Evolutionary conservation across 2,797 vertebrate species (phyloP).

Genomic region (Erpetoichthys calabaricus): DNA sequence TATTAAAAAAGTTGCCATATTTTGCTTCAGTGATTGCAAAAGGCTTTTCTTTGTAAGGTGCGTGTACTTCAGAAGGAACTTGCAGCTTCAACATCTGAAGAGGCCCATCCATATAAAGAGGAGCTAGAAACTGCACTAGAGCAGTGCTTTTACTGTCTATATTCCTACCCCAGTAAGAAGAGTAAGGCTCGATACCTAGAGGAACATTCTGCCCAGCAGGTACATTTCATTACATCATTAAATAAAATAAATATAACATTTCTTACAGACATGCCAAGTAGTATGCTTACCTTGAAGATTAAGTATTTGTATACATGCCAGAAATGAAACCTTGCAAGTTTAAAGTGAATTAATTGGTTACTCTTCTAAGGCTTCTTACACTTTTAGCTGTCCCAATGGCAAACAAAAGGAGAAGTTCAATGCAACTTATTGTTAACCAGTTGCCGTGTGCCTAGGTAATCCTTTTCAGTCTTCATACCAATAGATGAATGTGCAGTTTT

Average conservation of each 20-base stretch:
- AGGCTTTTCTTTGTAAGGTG: constrained; percentile 42
- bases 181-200: constrained; percentile 92
- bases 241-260: neutral
- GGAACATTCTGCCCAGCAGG: constrained; percentile 88
- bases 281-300: neutral
- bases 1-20: too few relatives aligned
- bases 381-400: too few relatives aligned
- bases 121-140: constrained; percentile 90
- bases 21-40: too few relatives aligned
- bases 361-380: too few relatives aligned
- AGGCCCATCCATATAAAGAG: constrained; percentile 81
- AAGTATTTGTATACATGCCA: too few relatives aligned
- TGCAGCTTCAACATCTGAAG: constrained; percentile 46
- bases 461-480: too few relatives aligned
- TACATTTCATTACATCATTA: constrained; percentile 21
- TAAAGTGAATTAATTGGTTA: too few relatives aligned
- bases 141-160: constrained; percentile 91
- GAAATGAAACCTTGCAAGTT: too few relatives aligned
- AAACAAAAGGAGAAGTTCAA: too few relatives aligned
- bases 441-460: too few relatives aligned
- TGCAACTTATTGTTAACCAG: too few relatives aligned
- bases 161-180: constrained; percentile 91
- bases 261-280: neutral
- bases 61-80: constrained; percentile 79
- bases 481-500: too few relatives aligned